phyloP scores from a whole-genome alignment of 1,140 invertebrate genomes.

The Caerostris darwini region DNA sequence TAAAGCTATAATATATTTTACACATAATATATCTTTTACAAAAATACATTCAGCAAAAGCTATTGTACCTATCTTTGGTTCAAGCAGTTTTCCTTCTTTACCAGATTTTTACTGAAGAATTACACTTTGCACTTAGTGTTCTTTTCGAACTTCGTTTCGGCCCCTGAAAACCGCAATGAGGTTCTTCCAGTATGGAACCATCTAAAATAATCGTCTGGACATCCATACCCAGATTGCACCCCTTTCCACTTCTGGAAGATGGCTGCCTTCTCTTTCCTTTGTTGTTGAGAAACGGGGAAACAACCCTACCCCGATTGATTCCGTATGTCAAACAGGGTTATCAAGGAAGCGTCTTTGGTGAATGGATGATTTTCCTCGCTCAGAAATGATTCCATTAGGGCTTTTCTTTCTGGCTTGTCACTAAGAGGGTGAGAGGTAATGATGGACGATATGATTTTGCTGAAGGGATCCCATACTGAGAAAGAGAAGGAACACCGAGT shows the following conservation, averaged over 20 bases:
- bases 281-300: not conserved
- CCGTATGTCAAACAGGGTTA: constrained; percentile 32
- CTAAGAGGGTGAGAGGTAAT: constrained; percentile 9
- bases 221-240: constrained; percentile 6
- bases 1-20: no score
- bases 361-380: constrained; percentile 19
- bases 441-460: constrained; percentile 32
- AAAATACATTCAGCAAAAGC: not conserved
- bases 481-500: not conserved
- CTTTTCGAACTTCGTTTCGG: not conserved
- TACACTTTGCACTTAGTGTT: not conserved
- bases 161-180: not conserved
- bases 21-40: no score
- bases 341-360: constrained; percentile 22
- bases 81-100: no score
- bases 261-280: not conserved
- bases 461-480: not conserved
- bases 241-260: no score
- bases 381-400: constrained; percentile 35
- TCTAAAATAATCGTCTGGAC: constrained; percentile 32
- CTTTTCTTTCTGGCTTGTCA: not conserved
- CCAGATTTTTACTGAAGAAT: not conserved
- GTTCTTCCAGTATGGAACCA: not conserved
- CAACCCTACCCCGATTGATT: not conserved
- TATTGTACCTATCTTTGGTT: no score